Conservation (phyloP, 1,140 invertebrate genomes). For the Drosophila insularis region DNA sequence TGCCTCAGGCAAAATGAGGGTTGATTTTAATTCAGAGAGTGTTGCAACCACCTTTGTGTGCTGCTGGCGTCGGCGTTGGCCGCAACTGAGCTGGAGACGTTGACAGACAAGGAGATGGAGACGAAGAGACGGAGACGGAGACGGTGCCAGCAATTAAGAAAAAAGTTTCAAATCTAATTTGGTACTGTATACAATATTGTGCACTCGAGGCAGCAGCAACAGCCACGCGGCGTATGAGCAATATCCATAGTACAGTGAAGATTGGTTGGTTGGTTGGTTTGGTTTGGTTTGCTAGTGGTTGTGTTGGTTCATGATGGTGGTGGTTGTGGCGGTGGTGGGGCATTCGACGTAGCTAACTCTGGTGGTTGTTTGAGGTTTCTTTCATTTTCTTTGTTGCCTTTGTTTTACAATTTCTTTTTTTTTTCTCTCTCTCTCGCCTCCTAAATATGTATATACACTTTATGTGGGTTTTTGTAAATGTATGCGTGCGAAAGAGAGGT, state of each 20-base stretch:
- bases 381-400: constrained; percentile 80
- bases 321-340: constrained; percentile 22
- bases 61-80: constrained; percentile 35
- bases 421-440: background rate
- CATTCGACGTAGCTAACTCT: constrained; percentile 29
- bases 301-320: constrained; percentile 27
- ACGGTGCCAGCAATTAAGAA: constrained; percentile 71
- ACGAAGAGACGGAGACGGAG: constrained; percentile 27
- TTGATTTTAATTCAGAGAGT: constrained; percentile 66
- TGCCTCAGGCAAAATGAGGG: constrained; percentile 54
- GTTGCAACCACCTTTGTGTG: constrained; percentile 73
- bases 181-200: constrained; percentile 82
- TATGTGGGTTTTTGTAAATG: constrained; percentile 19
- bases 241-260: constrained; percentile 26
- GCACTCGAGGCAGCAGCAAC: constrained; percentile 65
- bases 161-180: constrained; percentile 82
- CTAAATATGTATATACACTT: constrained; percentile 1
- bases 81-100: constrained; percentile 11
- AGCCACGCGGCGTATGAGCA: constrained; percentile 56
- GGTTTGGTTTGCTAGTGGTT: constrained; percentile 32
- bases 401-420: constrained; percentile 74
- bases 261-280: constrained; percentile 40
- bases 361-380: constrained; percentile 76
- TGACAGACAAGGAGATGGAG: background rate
- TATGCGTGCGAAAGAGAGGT: constrained; percentile 48